Conservation (phyloP, 2,113 vertebrate genomes). For the Rhabdomys dilectus region DNA sequence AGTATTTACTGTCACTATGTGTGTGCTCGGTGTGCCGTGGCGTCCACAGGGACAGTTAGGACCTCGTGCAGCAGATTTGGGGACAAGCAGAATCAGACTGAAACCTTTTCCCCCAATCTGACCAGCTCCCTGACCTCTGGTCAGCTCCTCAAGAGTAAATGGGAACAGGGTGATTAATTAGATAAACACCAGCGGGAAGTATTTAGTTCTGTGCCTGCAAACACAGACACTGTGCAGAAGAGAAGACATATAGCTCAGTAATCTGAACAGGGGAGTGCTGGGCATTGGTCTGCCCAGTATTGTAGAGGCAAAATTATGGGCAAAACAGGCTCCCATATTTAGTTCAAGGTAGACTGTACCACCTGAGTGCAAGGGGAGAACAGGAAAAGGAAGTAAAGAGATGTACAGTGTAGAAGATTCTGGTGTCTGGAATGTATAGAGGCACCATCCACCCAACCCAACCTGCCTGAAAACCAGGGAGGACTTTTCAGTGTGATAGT, state of each 20-base stretch:
- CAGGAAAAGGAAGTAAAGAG: not conserved
- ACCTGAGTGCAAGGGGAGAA: not conserved
- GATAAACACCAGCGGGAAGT: not conserved
- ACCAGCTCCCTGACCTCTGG: not conserved
- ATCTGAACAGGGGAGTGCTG: too few relatives aligned
- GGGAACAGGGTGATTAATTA: not conserved
- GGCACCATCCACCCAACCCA: not conserved
- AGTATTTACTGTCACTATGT: rapidly evolving
- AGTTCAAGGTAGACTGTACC: not conserved
- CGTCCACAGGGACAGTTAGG: not conserved
- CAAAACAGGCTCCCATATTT: not conserved
- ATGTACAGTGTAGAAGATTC: not conserved
- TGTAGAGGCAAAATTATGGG: not conserved
- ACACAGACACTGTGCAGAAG: not conserved
- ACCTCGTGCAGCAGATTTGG: not conserved
- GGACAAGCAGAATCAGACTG: not conserved
- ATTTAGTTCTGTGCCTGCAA: not conserved
- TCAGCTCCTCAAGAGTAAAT: not conserved
- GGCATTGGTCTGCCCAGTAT: not conserved
- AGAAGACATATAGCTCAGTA: too few relatives aligned
- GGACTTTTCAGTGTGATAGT: not conserved
- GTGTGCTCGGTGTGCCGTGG: not conserved
- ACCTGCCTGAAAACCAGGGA: not conserved
- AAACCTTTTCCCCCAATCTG: not conserved
- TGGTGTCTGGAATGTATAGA: not conserved